These are phyloP conservation scores for Hyposoter dolosus DNA, from an alignment of 2,888 invertebrate species.

Conservation along the genomic window DNA sequence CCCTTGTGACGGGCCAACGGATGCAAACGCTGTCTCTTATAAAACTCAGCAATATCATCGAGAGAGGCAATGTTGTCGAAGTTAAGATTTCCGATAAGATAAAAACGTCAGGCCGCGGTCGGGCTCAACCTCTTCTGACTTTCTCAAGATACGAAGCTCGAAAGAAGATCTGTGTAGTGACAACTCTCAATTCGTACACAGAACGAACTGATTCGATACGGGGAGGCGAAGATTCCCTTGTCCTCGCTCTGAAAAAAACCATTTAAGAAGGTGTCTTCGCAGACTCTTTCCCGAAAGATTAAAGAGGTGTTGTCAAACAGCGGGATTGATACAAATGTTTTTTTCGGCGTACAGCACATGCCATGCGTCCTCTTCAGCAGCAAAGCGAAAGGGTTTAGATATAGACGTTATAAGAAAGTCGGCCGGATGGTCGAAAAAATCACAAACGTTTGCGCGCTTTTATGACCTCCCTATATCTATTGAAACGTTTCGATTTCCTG, in stretches of 20 bases:
- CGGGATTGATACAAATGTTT: conserved; percentile 22
- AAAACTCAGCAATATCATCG: conserved; percentile 41
- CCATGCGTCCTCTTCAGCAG: conserved; percentile 29
- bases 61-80: conserved; percentile 24
- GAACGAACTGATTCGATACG: conserved; percentile 25
- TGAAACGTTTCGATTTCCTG: too few species aligned
- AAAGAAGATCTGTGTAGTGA: conserved; percentile 30
- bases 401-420: conserved; percentile 41
- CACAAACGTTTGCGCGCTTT: conserved; percentile 43
- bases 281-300: conserved; percentile 38
- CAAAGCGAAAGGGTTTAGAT: conserved; percentile 45
- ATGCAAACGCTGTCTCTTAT: conserved; percentile 7
- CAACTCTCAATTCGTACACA: conserved; percentile 30
- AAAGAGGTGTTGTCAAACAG: conserved; percentile 17
- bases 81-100: conserved; percentile 18
- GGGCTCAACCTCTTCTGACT: conserved; percentile 35
- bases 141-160: conserved; percentile 39
- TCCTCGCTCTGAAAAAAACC: conserved; percentile 44
- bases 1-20: conserved; percentile 21
- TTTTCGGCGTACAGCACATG: conserved; percentile 33
- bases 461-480: conserved; percentile 38
- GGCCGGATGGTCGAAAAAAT: conserved; percentile 37
- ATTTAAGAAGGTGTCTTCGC: conserved; percentile 10
- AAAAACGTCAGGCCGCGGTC: conserved; percentile 36
- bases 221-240: conserved; percentile 30